phyloP scores from a whole-genome alignment of 53 echinoderm and acorn worm species.

The Temnopleurus reevesii region DNA sequence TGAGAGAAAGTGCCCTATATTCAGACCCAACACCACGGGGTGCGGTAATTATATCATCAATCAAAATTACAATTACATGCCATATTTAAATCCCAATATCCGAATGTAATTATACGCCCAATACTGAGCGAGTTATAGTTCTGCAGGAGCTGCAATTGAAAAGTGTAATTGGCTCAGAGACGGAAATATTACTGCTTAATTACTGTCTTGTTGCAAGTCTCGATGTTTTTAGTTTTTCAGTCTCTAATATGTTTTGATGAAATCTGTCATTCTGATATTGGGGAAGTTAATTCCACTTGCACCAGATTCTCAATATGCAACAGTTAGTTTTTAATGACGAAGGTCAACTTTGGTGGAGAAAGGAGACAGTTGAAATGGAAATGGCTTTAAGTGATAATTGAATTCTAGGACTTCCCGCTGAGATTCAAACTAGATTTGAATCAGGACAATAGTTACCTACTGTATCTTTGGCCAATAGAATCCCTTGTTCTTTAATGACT shows the following conservation, averaged over 20 bases:
- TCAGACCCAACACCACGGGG: slow-evolving; percentile 1
- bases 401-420: slow-evolving; percentile 26
- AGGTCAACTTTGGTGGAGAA: slow-evolving; percentile 2
- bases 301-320: background rate
- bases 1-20: background rate
- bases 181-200: slow-evolving; percentile 1
- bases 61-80: slow-evolving; percentile 31
- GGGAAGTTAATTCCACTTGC: background rate
- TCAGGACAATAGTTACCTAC: background rate
- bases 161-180: slow-evolving; percentile 14
- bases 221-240: background rate
- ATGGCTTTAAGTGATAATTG: background rate
- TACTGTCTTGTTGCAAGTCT: background rate
- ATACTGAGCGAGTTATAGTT: slow-evolving; percentile 24
- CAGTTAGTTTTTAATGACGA: slow-evolving; percentile 19
- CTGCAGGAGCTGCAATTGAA: background rate
- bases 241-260: background rate
- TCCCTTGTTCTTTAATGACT: too few relatives aligned
- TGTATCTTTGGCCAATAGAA: background rate
- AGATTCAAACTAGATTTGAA: background rate
- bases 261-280: background rate
- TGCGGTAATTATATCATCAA: slow-evolving; percentile 39
- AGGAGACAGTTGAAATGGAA: background rate
- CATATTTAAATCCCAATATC: slow-evolving; percentile 42
- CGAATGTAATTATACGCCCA: slow-evolving; percentile 36